phyloP scores from a whole-genome alignment of 2,113 vertebrate species.

The Neolamprologus longior region DNA sequence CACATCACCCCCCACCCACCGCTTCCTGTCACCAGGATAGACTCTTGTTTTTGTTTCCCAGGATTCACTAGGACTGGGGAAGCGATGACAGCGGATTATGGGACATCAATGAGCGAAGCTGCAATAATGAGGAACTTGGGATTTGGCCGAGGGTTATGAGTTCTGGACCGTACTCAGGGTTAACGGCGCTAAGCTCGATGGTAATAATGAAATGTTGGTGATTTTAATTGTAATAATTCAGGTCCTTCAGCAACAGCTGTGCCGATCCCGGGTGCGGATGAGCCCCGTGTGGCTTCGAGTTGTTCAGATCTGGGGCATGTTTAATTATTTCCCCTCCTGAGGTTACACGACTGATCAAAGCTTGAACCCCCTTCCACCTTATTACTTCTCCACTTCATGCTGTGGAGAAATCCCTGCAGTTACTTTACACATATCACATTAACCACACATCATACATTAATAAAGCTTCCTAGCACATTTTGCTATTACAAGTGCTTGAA shows the following conservation, averaged over 20 bases:
- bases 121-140: conserved; percentile 39
- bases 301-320: conserved; percentile 3
- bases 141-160: neutral
- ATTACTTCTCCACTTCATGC: conserved; percentile 12
- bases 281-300: neutral
- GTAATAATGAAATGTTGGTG: neutral
- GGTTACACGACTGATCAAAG: conserved; percentile 48
- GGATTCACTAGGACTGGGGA: neutral
- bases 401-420: neutral
- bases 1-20: neutral
- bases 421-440: conserved; percentile 1
- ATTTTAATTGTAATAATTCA: neutral
- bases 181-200: neutral
- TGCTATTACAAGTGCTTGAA: neutral
- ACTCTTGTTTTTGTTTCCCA: neutral
- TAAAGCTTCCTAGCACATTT: conserved; percentile 15
- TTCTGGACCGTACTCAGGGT: neutral
- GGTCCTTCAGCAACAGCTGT: neutral
- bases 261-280: neutral
- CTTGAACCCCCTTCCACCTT: neutral
- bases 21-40: neutral
- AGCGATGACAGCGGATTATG: conserved; percentile 30
- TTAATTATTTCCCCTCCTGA: conserved; percentile 36
- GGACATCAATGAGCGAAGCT: conserved; percentile 25
- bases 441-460: conserved; percentile 27